Conservation (phyloP, 1,140 invertebrate species). For the Rhizoglyphus robini region DNA sequence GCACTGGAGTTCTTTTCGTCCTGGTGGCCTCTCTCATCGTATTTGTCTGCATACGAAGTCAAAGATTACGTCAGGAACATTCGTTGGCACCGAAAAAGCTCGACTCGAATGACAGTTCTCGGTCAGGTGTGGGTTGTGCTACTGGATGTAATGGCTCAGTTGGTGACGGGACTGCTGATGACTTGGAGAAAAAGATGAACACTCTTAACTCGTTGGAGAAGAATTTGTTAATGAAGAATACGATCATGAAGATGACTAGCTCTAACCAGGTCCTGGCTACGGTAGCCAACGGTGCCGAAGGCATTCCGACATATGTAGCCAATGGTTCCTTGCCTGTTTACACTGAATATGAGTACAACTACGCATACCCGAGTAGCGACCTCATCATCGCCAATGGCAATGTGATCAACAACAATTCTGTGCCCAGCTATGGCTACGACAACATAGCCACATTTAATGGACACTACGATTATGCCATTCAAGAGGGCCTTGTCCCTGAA, state of each 20-base stretch:
- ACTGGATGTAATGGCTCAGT: background rate
- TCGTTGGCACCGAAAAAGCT: conserved; percentile 9
- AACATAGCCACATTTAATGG: background rate
- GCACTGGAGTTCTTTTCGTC: conserved; percentile 42
- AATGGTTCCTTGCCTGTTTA: background rate
- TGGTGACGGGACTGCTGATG: background rate
- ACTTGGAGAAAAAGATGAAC: background rate
- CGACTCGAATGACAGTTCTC: background rate
- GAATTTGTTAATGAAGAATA: conserved; percentile 12
- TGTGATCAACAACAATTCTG: conserved; percentile 1
- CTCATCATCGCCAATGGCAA: background rate
- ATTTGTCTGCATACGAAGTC: background rate
- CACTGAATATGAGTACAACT: conserved; percentile 1
- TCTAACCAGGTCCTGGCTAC: background rate
- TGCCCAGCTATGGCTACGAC: background rate
- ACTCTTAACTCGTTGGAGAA: conserved; percentile 8
- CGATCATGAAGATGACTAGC: conserved; percentile 3
- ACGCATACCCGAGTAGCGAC: background rate
- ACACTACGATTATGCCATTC: background rate
- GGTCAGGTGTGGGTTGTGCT: background rate
- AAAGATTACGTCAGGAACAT: background rate
- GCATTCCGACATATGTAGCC: background rate
- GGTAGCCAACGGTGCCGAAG: background rate
- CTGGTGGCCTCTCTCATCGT: background rate
- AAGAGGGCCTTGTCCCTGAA: background rate